These are phyloP conservation scores for Aspidiotus destructor DNA, from an alignment of 2,888 invertebrate genomes.

Conservation along the genomic window DNA sequence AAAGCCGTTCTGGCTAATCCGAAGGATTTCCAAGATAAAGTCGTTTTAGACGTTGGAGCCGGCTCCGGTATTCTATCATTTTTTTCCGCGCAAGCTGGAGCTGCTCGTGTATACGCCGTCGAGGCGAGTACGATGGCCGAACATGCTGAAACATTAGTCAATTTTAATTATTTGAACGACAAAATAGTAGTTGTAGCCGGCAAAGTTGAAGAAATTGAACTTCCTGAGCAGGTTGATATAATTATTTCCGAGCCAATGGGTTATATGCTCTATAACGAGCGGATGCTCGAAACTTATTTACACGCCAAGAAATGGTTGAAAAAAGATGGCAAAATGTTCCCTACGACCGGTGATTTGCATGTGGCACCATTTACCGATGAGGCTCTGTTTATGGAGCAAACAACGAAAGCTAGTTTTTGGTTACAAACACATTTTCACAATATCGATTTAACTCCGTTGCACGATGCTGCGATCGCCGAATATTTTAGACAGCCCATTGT, in stretches of 20 bases:
- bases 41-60: slow-evolving; percentile 94
- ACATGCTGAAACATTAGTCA: slow-evolving; percentile 78
- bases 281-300: slow-evolving; percentile 96
- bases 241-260: slow-evolving; percentile 99
- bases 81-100: slow-evolving; percentile 96
- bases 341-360: slow-evolving; percentile 90
- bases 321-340: slow-evolving; percentile 87
- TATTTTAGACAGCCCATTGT: slow-evolving; percentile 97
- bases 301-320: slow-evolving; percentile 98
- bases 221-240: slow-evolving; percentile 91
- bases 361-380: slow-evolving; percentile 98
- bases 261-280: slow-evolving; percentile 98
- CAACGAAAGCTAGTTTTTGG: slow-evolving; percentile 98
- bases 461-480: slow-evolving; percentile 89
- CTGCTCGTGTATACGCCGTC: slow-evolving; percentile 93
- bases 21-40: slow-evolving; percentile 80
- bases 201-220: slow-evolving; percentile 94
- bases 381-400: slow-evolving; percentile 93
- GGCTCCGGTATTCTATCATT: slow-evolving; percentile 97
- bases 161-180: slow-evolving; percentile 77
- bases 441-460: slow-evolving; percentile 83
- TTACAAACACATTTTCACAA: slow-evolving; percentile 95
- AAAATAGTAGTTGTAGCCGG: slow-evolving; percentile 88
- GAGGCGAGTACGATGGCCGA: slow-evolving; percentile 98
- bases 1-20: slow-evolving; percentile 89